These are phyloP conservation scores for pig (Sus scrofa) DNA, from an alignment of 2,113 vertebrate genomes.

Conservation along the genomic window T2T-Sscrofa CM000812.6:153640001-153640500, in stretches of 20 bases:
- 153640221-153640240: background rate
- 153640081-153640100: background rate
- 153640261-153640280: background rate
- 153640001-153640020: background rate
- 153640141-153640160: background rate
- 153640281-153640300: background rate
- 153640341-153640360: too few species aligned
- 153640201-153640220: background rate
- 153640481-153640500: too few species aligned
- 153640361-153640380: too few species aligned
- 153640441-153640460: too few species aligned
- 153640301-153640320: background rate
- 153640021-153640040: background rate
- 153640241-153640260: background rate
- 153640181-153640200: background rate
- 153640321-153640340: background rate
- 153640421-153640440: too few species aligned
- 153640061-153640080: background rate
- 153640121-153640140: background rate
- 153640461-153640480: too few species aligned
- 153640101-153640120: background rate
- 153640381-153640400: too few species aligned
- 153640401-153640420: too few species aligned
- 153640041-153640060: background rate
- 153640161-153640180: background rate